These are phyloP conservation scores for Pseudeuparius sepicola DNA, from an alignment of 2,888 invertebrate genomes.

Conservation along the genomic window DNA sequence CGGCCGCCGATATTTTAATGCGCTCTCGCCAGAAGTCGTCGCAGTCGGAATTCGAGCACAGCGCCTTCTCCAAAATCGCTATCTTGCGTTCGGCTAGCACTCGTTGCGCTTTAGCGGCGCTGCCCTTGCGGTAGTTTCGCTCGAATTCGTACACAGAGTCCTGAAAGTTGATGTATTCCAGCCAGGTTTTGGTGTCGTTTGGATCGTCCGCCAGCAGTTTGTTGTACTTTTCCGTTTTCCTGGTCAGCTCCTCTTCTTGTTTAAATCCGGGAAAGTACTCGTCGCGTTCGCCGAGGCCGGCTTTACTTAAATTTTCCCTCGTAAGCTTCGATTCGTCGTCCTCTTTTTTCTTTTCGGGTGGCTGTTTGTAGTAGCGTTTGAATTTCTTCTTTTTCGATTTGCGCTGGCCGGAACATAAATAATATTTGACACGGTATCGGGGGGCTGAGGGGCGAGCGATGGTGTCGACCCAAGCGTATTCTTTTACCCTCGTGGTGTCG, in stretches of 20 bases:
- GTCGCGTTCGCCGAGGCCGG: constrained; percentile 22
- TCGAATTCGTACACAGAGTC: constrained; percentile 41
- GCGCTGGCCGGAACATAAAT: constrained; percentile 23
- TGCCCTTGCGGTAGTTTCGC: constrained; percentile 35
- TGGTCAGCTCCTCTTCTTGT: constrained; percentile 42
- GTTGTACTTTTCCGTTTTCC: constrained; percentile 46
- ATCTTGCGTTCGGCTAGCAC: constrained; percentile 48
- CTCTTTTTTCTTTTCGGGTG: constrained; percentile 18
- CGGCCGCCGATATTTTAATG: constrained; percentile 40
- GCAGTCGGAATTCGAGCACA: constrained; percentile 46
- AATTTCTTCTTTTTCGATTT: constrained; percentile 29
- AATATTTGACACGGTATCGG: constrained; percentile 38
- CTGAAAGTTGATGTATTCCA: constrained; percentile 50
- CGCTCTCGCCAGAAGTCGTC: constrained; percentile 43
- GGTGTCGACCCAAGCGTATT: constrained; percentile 49
- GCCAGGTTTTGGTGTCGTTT: constrained; percentile 47
- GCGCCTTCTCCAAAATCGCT: constrained; percentile 50
- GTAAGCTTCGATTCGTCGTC: constrained; percentile 27
- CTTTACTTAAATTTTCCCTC: constrained; percentile 25
- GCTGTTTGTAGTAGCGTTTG: constrained; percentile 30
- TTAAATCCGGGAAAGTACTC: constrained; percentile 31
- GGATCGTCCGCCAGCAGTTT: constrained; percentile 42
- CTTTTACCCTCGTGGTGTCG: constrained; percentile 39
- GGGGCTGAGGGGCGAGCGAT: constrained; percentile 56
- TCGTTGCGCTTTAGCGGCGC: constrained; percentile 37